A percentile compares a stretch with the other conserved stretches of the same genome.
Conservation (phyloP, 2,113 vertebrate genomes). For the Rutilus rutilus region DNA sequence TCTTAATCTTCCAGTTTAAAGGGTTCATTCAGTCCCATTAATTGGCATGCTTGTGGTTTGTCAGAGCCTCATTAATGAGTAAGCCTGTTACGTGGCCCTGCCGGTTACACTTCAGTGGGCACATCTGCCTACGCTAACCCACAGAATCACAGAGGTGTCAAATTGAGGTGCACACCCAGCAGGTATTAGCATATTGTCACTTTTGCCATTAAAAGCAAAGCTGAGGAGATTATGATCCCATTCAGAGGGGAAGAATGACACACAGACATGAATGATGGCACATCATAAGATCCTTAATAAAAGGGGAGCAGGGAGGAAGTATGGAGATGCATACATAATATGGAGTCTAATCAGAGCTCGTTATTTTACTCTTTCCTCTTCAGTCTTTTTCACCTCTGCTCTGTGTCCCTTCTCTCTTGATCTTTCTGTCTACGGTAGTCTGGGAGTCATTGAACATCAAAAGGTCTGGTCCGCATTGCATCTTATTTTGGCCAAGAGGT, state of each 20-base stretch:
- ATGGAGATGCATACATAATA: constrained; percentile 61
- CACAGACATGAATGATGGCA: constrained; percentile 72
- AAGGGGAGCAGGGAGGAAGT: constrained; percentile 59
- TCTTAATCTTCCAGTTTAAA: constrained; percentile 65
- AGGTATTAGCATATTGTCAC: constrained; percentile 73
- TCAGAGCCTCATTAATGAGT: constrained; percentile 78
- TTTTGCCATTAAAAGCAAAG: constrained; percentile 77
- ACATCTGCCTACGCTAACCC: constrained; percentile 76
- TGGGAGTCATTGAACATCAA: neutral
- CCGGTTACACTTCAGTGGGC: constrained; percentile 72
- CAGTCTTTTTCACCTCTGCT: constrained; percentile 25
- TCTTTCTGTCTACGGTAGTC: neutral
- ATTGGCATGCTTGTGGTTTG: constrained; percentile 74
- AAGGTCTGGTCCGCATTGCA: neutral
- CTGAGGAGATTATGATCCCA: constrained; percentile 74
- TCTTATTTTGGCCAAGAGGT: neutral
- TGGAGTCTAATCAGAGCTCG: constrained; percentile 30
- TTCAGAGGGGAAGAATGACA: constrained; percentile 70
- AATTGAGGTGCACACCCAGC: constrained; percentile 58
- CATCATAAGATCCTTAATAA: constrained; percentile 67
- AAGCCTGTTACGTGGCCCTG: constrained; percentile 66
- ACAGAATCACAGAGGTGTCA: constrained; percentile 75
- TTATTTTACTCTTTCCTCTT: constrained; percentile 9
- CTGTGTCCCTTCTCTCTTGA: neutral
- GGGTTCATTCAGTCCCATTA: constrained; percentile 71